Evolutionary conservation across 2,797 vertebrate genomes (phyloP).

Genomic region (Catostomus latipinnis): DNA sequence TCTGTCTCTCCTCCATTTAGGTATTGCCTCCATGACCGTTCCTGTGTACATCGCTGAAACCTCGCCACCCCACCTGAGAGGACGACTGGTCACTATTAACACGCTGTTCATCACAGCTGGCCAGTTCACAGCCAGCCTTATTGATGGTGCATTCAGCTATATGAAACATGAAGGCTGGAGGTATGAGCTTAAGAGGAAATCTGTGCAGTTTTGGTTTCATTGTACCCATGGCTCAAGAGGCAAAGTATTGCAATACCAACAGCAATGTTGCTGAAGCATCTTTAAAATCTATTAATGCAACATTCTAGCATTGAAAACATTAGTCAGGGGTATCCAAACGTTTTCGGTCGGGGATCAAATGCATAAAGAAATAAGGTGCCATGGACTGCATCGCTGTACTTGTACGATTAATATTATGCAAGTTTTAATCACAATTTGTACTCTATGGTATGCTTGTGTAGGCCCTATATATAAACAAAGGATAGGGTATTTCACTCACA

Average conservation of each 20-base stretch:
- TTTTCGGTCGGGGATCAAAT: too few species aligned
- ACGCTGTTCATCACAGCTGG: constrained; percentile 97
- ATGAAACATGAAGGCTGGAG: constrained; percentile 92
- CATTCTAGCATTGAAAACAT: too few species aligned
- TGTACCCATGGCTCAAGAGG: neutral
- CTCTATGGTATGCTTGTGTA: too few species aligned
- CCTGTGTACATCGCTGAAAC: constrained; percentile 97
- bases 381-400: too few species aligned
- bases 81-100: constrained; percentile 95
- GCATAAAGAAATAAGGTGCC: too few species aligned
- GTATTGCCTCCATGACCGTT: constrained; percentile 96
- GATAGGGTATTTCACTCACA: too few species aligned
- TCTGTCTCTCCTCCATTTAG: constrained; percentile 67
- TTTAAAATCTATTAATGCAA: too few species aligned
- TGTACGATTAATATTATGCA: too few species aligned
- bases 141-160: constrained; percentile 97
- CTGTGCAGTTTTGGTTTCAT: neutral
- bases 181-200: constrained; percentile 70
- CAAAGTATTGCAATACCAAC: neutral
- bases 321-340: too few species aligned
- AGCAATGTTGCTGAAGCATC: neutral
- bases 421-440: too few species aligned
- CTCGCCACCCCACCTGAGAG: constrained; percentile 91
- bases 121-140: constrained; percentile 92
- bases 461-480: too few species aligned